Percentiles rank a stretch among this genome's conserved stretches.
Evolutionary conservation across 2,888 invertebrate species (phyloP).

Genomic region (Sphaerophoria rueppellii): DNA sequence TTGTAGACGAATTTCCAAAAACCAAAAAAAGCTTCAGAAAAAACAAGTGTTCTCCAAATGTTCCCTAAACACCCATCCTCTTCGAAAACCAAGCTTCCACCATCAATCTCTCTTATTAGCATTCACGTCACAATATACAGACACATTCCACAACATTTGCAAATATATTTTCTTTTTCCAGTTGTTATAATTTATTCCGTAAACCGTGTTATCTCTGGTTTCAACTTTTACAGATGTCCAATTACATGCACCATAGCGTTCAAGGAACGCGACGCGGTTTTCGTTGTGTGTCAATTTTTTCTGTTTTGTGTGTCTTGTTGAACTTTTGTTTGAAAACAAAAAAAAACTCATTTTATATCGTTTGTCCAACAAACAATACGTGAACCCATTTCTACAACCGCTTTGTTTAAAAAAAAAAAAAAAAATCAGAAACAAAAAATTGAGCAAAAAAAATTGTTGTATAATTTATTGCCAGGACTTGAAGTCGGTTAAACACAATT

Average conservation of each 20-base stretch:
- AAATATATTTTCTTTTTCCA: constrained; percentile 19
- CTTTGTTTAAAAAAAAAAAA: constrained; percentile 53
- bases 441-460: constrained; percentile 54
- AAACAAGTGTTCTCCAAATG: no score
- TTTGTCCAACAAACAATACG: constrained; percentile 61
- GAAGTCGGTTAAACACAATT: constrained; percentile 73
- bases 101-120: constrained; percentile 67
- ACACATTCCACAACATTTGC: neutral
- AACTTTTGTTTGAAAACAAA: constrained; percentile 1
- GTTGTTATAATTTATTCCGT: constrained; percentile 58
- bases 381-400: constrained; percentile 58
- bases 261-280: constrained; percentile 58
- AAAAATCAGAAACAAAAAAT: no score
- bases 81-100: neutral
- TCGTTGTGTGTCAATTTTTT: constrained; percentile 30
- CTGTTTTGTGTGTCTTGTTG: neutral
- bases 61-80: no score
- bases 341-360: constrained; percentile 19
- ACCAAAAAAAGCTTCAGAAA: no score
- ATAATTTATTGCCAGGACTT: constrained; percentile 73
- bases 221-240: constrained; percentile 72
- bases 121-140: constrained; percentile 30
- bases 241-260: constrained; percentile 72
- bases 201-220: constrained; percentile 66
- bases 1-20: no score